A percentile compares a stretch with the other conserved stretches of the same genome.
These are phyloP conservation scores for Brachirus orientalis DNA, from an alignment of 2,113 vertebrate genomes.

Conservation along the genomic window DNA sequence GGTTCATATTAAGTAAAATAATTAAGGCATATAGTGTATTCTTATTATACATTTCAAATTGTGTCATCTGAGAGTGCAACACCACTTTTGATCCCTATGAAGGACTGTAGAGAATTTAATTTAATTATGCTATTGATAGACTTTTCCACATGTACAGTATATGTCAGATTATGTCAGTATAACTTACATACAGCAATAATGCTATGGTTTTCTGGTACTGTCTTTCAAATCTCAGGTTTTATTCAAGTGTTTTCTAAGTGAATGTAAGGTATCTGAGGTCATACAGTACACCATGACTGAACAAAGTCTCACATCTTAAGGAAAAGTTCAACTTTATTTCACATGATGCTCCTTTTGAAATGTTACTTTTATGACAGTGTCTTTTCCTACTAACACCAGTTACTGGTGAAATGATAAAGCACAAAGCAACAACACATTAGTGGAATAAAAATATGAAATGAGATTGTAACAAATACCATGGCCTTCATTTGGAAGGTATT, in stretches of 20 bases:
- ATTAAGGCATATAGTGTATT: not conserved
- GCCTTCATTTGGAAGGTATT: constrained; percentile 25
- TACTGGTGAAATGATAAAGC: constrained; percentile 23
- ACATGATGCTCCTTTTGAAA: constrained; percentile 28
- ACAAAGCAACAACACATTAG: constrained; percentile 29
- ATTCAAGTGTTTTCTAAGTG: constrained; percentile 5
- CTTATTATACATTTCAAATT: too few species aligned
- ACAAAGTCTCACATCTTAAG: constrained; percentile 6
- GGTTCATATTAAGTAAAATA: constrained; percentile 7
- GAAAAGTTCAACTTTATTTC: constrained; percentile 43
- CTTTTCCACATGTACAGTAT: not conserved
- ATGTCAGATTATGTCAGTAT: not conserved
- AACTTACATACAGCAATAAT: not conserved
- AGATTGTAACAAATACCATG: constrained; percentile 37
- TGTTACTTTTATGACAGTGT: constrained; percentile 11
- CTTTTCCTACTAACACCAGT: constrained; percentile 18
- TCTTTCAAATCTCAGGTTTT: constrained; percentile 49
- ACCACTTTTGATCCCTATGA: too few species aligned
- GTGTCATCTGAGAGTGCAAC: too few species aligned
- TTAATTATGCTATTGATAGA: constrained; percentile 16
- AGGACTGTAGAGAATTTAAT: too few species aligned
- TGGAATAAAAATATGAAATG: constrained; percentile 34
- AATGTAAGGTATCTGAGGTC: constrained; percentile 5
- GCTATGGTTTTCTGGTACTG: not conserved
- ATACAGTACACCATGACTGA: not conserved